These are phyloP conservation scores for Terebella lapidaria DNA, from an alignment of 2,888 invertebrate genomes.

Conservation along the genomic window DNA sequence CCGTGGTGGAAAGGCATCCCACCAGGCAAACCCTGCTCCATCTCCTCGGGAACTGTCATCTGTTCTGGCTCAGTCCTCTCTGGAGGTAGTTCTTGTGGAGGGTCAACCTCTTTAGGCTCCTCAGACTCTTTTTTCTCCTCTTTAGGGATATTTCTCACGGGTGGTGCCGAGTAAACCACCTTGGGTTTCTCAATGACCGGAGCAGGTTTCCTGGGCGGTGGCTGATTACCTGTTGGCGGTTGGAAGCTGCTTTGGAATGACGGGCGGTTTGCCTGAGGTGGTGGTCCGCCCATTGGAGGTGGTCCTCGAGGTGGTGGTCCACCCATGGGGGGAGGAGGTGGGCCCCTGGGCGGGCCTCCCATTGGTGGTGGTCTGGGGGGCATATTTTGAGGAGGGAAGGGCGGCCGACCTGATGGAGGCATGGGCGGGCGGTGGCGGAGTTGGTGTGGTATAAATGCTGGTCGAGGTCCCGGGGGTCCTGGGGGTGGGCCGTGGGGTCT, in stretches of 20 bases:
- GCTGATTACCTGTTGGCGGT: background rate
- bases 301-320: constrained; percentile 14
- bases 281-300: constrained; percentile 17
- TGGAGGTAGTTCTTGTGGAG: background rate
- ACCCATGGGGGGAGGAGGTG: constrained; percentile 14
- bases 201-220: no score
- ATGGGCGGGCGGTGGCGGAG: constrained; percentile 37
- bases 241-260: no score
- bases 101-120: constrained; percentile 16
- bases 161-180: background rate
- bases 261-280: background rate
- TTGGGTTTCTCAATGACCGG: background rate
- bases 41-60: background rate
- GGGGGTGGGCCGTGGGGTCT: constrained; percentile 22
- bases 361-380: constrained; percentile 12
- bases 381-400: constrained; percentile 4
- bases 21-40: background rate
- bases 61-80: background rate
- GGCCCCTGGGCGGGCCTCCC: constrained; percentile 11
- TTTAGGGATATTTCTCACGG: background rate
- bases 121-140: background rate
- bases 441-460: constrained; percentile 33
- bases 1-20: no score
- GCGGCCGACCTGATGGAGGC: constrained; percentile 32
- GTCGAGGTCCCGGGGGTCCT: constrained; percentile 19